Conservation (phyloP, 2,797 vertebrate species). For the Malacoraja senta region DNA sequence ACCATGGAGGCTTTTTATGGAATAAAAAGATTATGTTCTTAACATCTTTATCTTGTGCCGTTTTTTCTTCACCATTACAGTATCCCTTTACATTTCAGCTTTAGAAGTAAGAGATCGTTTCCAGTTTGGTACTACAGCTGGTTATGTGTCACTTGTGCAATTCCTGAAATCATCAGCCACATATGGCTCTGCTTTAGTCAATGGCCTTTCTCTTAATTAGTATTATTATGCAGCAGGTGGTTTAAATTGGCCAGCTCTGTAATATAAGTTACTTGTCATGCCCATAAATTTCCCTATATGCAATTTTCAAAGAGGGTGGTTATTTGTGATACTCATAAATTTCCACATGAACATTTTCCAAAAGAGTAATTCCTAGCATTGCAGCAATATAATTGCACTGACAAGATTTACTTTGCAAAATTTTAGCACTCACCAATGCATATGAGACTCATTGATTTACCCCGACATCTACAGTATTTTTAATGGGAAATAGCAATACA, state of each 20-base stretch:
- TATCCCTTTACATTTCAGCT: background rate
- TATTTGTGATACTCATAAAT: constrained; percentile 37
- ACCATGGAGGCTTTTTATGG: background rate
- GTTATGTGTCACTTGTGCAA: constrained; percentile 16
- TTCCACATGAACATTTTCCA: constrained; percentile 17
- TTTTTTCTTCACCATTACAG: background rate
- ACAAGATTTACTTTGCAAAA: constrained; percentile 36
- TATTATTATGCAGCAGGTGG: constrained; percentile 28
- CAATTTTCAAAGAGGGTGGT: constrained; percentile 31
- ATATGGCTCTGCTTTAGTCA: constrained; percentile 27
- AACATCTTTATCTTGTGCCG: background rate
- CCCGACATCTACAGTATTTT: background rate
- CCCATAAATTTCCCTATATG: constrained; percentile 27
- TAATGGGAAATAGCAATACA: constrained; percentile 17
- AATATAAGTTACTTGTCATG: constrained; percentile 32
- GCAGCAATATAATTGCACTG: constrained; percentile 26
- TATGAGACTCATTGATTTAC: constrained; percentile 27
- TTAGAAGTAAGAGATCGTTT: background rate
- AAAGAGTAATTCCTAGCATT: background rate
- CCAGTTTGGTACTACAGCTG: background rate
- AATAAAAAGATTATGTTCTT: background rate
- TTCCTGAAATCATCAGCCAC: constrained; percentile 22
- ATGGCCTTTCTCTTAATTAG: constrained; percentile 24
- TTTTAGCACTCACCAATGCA: constrained; percentile 34
- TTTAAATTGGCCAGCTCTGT: constrained; percentile 30